Evolutionary conservation across 2,888 invertebrate species (phyloP), one percentile per base, ranked within the genome.

Genomic region (Scaptomyza cyrtandrae): DNA sequence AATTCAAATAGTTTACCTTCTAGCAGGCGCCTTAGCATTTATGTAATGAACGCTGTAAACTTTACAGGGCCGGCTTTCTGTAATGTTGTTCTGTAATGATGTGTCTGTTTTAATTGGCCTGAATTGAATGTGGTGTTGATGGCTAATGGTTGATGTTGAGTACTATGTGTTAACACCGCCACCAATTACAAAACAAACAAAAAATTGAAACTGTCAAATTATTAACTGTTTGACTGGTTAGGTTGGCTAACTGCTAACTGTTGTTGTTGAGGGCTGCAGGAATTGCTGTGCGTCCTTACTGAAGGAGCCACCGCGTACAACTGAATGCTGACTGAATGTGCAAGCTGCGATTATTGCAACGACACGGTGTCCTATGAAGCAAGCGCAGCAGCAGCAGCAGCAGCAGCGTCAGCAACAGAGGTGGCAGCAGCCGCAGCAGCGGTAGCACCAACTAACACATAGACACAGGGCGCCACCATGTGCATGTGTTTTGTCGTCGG

Each of bases 261-360:
- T 67, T 55, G 43, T 67, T 55, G 39, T 63, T 39, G n/a, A 14
- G 37, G 53, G 48, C 62, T 71, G 53, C 63, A 62, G 79, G 56
- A 64, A 64, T 48, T 73, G 74, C 80, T 70, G 80, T 79, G 86
- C 89, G 90, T 91, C 91, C 91, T 91, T 90, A 88, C 91, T 91
- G 89, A 87, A 91, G 91, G 90, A 91, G 86, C 90, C 86, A 74
- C 87, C 90, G 90, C 91, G 90, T 90, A 86, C 90, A 90, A 91
- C 91, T 91, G 86, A 91, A 86, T 86, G 60, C 78, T 79, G 75
- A 73, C 35, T 64, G 73, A 77, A 83, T 76, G 78, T 86, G 80
- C 80, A 84, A 87, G 74, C 52, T 88, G 89, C 87, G 89, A 84
- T 87, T 88, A 87, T 88, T 86, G 85, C 85, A 84, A 79, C 72